phyloP scores from a whole-genome alignment of 2,113 vertebrate genomes.

The Pica pica region DNA sequence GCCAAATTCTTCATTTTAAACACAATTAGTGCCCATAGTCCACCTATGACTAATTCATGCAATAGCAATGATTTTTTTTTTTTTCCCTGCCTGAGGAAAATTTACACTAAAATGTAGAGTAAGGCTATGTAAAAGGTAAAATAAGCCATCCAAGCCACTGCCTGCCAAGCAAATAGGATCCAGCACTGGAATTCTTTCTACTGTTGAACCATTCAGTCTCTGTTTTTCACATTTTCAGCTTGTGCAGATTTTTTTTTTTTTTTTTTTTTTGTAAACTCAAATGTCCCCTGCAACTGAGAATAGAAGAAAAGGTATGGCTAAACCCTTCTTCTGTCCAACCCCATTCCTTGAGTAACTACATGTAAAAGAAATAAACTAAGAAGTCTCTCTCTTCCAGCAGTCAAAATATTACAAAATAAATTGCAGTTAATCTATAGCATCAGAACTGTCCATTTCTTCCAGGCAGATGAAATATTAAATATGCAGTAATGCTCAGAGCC shows the following conservation, averaged over 20 bases:
- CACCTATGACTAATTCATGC: not conserved
- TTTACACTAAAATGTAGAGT: not conserved
- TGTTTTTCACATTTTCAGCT: not conserved
- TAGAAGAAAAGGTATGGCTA: not conserved
- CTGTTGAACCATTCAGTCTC: not conserved
- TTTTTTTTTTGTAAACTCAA: not conserved
- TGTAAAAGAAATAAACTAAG: constrained; percentile 2
- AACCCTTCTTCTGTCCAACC: not conserved
- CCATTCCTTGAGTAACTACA: not conserved
- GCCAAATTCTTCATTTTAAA: not conserved
- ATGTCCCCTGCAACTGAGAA: not conserved
- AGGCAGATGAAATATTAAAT: not conserved
- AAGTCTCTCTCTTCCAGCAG: not conserved
- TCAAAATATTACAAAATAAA: not conserved
- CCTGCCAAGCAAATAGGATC: not conserved
- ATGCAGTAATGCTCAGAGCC: not conserved
- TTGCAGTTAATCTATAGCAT: not conserved
- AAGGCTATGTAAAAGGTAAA: constrained; percentile 7
- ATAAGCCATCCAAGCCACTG: not conserved
- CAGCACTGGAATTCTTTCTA: not conserved
- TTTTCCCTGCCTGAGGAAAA: not conserved
- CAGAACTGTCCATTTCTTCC: not conserved
- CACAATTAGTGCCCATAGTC: not conserved
- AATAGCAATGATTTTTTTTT: not conserved
- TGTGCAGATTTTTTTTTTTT: not conserved